A percentile compares a stretch with the other conserved stretches of the same genome.
phyloP scores from a whole-genome alignment of 2,113 vertebrate species.

The Strigops habroptila region DNA sequence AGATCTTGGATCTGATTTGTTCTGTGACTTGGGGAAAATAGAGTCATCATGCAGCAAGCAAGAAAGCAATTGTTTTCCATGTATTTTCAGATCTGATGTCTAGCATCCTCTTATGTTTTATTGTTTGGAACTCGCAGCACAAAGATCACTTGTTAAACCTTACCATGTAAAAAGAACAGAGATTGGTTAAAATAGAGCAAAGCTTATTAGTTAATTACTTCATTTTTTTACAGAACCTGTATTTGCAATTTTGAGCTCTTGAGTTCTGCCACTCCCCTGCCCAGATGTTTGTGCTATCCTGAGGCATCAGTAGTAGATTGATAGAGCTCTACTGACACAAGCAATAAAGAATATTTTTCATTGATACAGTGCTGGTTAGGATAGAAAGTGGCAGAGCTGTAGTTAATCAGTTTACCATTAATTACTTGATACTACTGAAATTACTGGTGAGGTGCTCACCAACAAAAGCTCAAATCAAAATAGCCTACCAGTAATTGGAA shows the following conservation, averaged over 20 bases:
- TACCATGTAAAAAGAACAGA: constrained; percentile 16
- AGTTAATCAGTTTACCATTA: background rate
- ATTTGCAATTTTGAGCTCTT: constrained; percentile 23
- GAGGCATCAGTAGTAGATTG: background rate
- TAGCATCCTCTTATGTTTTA: background rate
- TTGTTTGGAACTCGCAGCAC: background rate
- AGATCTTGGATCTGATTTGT: background rate
- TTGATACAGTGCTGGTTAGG: background rate
- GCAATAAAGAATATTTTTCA: background rate
- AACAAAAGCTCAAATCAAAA: background rate
- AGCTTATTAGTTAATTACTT: constrained; percentile 49
- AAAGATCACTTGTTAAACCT: constrained; percentile 7
- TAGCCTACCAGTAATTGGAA: background rate
- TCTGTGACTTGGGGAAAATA: constrained; percentile 19
- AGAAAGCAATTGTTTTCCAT: constrained; percentile 3
- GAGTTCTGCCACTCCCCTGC: background rate
- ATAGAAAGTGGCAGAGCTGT: background rate
- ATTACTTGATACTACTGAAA: background rate
- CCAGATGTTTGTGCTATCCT: background rate
- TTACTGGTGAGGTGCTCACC: background rate
- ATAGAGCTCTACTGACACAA: background rate
- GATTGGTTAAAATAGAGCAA: constrained; percentile 37
- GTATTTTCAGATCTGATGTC: background rate
- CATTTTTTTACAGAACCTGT: constrained; percentile 31
- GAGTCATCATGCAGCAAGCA: background rate